These are phyloP conservation scores for Ladona fulva DNA, from an alignment of 1,140 invertebrate genomes.

Conservation along the genomic window DNA sequence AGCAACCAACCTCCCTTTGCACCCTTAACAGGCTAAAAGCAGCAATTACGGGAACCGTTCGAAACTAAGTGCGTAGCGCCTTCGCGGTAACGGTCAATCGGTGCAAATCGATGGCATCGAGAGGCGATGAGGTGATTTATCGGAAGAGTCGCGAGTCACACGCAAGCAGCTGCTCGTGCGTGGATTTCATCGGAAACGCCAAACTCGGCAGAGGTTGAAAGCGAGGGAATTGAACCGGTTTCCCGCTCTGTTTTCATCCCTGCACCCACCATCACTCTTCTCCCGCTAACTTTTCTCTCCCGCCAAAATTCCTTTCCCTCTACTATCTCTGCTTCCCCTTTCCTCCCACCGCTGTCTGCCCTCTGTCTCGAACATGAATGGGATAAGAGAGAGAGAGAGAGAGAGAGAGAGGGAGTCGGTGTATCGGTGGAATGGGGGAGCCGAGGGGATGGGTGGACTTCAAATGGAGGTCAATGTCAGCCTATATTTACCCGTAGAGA, in stretches of 20 bases:
- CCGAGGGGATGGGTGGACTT: constrained; percentile 39
- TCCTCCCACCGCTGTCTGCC: constrained; percentile 6
- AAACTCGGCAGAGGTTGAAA: background rate
- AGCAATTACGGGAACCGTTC: no score
- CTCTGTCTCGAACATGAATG: constrained; percentile 4
- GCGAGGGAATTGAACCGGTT: constrained; percentile 2
- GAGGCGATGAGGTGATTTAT: no score
- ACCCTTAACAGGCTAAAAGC: no score
- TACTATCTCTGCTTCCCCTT: background rate
- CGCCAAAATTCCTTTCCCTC: background rate
- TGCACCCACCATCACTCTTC: background rate
- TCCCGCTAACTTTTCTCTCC: background rate
- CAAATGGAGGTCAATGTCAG: constrained; percentile 34
- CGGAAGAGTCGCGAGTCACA: no score
- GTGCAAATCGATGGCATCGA: no score
- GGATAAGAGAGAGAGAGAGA: constrained; percentile 18
- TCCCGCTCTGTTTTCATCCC: background rate
- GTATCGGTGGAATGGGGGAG: constrained; percentile 26
- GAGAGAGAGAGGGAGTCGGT: constrained; percentile 21
- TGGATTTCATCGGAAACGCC: background rate
- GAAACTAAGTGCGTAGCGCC: no score
- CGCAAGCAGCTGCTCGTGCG: background rate
- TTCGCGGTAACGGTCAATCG: no score
- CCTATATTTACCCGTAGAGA: constrained; percentile 5
- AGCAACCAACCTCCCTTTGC: no score